Conservation (phyloP, 92 coral and sea anemone genomes). For the Virgularia gustaviana region DNA sequence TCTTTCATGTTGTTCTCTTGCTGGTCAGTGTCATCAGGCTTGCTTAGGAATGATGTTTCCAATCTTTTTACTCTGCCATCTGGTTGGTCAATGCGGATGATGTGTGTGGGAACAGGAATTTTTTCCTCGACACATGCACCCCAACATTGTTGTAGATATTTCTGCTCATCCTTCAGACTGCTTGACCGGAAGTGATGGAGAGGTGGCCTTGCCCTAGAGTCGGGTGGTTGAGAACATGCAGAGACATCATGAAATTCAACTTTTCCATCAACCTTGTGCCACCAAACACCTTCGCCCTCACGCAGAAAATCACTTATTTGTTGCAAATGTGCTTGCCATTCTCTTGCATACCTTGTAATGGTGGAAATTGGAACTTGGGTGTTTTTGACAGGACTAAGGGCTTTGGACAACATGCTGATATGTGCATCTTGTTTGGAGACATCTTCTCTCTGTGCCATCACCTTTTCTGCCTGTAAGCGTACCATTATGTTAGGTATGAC, state of each 20-base stretch:
- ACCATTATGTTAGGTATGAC: conserved; percentile 49
- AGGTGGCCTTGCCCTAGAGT: conserved; percentile 36
- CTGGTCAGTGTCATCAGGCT: neutral
- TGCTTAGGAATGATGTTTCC: conserved; percentile 8
- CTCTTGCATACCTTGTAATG: conserved; percentile 38
- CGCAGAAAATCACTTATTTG: conserved; percentile 48
- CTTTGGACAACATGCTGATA: conserved; percentile 39
- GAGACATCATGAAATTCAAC: conserved; percentile 53
- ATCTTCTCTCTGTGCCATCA: conserved; percentile 41
- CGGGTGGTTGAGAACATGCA: conserved; percentile 7
- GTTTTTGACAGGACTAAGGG: conserved; percentile 36
- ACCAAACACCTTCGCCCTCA: conserved; percentile 54
- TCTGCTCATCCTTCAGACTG: conserved; percentile 43
- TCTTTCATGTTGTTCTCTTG: neutral
- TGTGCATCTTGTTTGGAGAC: conserved; percentile 27
- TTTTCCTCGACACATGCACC: conserved; percentile 23
- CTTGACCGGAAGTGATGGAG: conserved; percentile 56
- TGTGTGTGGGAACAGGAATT: conserved; percentile 4
- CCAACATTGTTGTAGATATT: conserved; percentile 52
- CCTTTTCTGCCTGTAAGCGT: conserved; percentile 49
- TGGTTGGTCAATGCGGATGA: conserved; percentile 19
- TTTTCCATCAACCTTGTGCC: conserved; percentile 28
- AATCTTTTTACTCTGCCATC: conserved; percentile 12
- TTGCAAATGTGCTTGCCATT: conserved; percentile 57
- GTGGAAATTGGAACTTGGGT: conserved; percentile 33